A percentile compares a stretch with the other conserved stretches of the same genome.
These are phyloP conservation scores for Solen grandis DNA, from an alignment of 1,140 invertebrate genomes.

Conservation along the genomic window DNA sequence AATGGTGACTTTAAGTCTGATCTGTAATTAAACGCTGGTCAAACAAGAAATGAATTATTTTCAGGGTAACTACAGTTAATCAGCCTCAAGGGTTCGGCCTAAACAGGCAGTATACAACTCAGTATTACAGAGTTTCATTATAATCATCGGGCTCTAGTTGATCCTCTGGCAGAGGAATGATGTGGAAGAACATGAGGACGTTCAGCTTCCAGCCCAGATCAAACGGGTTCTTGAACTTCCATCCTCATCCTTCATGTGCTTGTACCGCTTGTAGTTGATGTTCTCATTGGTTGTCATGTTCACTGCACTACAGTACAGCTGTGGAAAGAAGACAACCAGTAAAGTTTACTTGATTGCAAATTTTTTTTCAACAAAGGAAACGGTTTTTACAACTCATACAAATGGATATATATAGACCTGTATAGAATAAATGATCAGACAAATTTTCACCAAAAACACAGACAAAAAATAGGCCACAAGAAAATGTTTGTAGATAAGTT, in stretches of 20 bases:
- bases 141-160: constrained; percentile 57
- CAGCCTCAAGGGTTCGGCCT: no score
- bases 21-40: no score
- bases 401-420: no score
- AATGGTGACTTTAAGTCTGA: no score
- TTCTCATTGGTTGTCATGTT: constrained; percentile 97
- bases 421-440: no score
- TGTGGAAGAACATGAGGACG: constrained; percentile 91
- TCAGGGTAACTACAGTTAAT: no score
- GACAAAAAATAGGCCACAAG: no score
- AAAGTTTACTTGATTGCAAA: not conserved
- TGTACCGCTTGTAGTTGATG: constrained; percentile 95
- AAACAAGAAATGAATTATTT: no score
- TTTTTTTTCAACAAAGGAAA: not conserved
- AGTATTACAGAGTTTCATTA: constrained; percentile 51
- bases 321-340: constrained; percentile 42
- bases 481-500: no score
- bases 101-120: no score
- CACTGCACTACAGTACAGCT: constrained; percentile 83
- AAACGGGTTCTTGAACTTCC: constrained; percentile 94
- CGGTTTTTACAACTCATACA: no score
- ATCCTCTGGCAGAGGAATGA: constrained; percentile 64
- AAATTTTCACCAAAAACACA: no score
- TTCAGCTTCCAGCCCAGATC: constrained; percentile 92
- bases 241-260: constrained; percentile 91